Conservation (phyloP, 2,113 vertebrate genomes). For the Tapirus terrestris region DNA sequence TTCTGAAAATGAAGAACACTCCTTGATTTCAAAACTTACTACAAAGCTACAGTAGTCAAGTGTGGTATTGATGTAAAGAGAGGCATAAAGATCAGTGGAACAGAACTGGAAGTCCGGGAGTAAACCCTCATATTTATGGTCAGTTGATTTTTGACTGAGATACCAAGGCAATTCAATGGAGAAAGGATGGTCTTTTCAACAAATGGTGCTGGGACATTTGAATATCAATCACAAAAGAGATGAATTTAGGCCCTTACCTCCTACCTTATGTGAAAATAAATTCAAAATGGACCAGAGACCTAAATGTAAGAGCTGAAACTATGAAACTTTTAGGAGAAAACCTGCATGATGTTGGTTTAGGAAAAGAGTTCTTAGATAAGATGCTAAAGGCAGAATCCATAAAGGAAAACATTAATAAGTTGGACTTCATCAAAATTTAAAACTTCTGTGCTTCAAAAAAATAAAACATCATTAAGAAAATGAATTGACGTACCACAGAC, state of each 20-base stretch:
- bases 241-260: not conserved
- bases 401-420: not conserved
- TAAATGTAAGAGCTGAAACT: not conserved
- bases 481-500: not conserved
- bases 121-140: not conserved
- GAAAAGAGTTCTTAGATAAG: not conserved
- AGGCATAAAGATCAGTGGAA: not conserved
- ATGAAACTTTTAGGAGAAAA: not conserved
- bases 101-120: not conserved
- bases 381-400: not conserved
- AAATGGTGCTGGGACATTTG: not conserved
- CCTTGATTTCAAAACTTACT: not conserved
- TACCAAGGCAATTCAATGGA: not conserved
- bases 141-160: not conserved
- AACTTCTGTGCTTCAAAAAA: not conserved
- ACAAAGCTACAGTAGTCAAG: not conserved
- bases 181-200: not conserved
- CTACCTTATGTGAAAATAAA: not conserved
- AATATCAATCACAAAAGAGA: not conserved
- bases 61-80: not conserved
- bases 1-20: slow-evolving; percentile 1
- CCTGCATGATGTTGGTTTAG: not conserved
- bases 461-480: not conserved
- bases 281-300: not conserved
- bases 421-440: not conserved